These are phyloP conservation scores for Blastomussa wellsi DNA, from an alignment of 92 coral and sea anemone genomes.

Conservation along the genomic window DNA sequence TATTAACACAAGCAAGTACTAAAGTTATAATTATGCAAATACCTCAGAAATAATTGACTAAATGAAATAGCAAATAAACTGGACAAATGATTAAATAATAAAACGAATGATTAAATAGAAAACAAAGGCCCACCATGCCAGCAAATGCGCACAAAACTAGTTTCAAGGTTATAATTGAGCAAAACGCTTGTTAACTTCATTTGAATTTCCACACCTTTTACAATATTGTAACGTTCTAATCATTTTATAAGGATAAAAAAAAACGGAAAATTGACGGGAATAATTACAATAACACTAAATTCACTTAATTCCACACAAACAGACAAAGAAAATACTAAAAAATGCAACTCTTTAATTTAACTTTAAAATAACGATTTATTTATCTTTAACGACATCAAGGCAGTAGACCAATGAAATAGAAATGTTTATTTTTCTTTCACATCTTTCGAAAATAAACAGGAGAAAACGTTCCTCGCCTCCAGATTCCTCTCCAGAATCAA, in stretches of 20 bases:
- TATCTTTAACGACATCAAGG: background rate
- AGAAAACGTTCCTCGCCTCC: constrained; percentile 18
- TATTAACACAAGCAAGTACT: too few relatives aligned
- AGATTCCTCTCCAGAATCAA: constrained; percentile 21
- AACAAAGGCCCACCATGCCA: background rate
- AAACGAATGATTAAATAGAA: background rate
- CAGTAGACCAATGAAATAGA: background rate
- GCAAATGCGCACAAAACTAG: too few relatives aligned
- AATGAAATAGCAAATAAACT: background rate
- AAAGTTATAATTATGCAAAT: too few relatives aligned
- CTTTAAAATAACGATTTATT: too few relatives aligned
- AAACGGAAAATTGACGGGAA: too few relatives aligned
- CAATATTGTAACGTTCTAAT: too few relatives aligned
- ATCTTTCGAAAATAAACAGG: constrained; percentile 21
- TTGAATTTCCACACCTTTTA: too few relatives aligned
- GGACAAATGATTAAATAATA: background rate
- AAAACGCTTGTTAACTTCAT: too few relatives aligned
- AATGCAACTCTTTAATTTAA: background rate
- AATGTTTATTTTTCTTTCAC: background rate
- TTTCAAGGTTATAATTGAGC: too few relatives aligned
- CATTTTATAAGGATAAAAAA: too few relatives aligned
- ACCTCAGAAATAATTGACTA: background rate
- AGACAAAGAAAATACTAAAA: background rate
- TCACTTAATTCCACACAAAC: background rate
- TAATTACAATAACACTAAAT: too few relatives aligned